Percentiles rank a stretch among this genome's conserved stretches.
phyloP scores from a whole-genome alignment of 2,113 vertebrate genomes.

The Willisornis vidua region DNA sequence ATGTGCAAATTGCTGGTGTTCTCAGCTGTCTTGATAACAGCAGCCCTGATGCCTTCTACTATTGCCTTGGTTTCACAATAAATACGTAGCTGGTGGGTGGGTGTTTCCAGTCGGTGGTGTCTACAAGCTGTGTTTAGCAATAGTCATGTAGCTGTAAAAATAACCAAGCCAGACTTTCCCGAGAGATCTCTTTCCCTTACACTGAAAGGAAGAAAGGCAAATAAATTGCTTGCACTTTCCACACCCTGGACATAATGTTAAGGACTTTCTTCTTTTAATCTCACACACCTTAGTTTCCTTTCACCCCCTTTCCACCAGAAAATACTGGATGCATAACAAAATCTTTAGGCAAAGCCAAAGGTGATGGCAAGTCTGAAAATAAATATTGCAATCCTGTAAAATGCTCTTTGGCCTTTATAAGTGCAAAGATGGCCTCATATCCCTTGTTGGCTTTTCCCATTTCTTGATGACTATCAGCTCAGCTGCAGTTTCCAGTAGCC shows the following conservation, averaged over 20 bases:
- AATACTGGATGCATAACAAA: not conserved
- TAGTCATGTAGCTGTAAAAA: not conserved
- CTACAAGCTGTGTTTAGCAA: not conserved
- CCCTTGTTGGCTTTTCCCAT: not conserved
- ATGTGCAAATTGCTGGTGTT: not conserved
- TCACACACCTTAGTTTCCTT: not conserved
- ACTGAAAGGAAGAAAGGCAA: not conserved
- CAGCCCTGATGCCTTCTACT: not conserved
- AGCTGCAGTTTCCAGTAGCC: not conserved
- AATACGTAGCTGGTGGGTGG: not conserved
- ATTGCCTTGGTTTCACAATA: conserved; percentile 60
- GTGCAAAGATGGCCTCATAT: not conserved
- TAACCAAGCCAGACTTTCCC: not conserved
- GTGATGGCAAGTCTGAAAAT: not conserved
- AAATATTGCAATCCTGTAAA: not conserved
- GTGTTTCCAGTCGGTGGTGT: not conserved
- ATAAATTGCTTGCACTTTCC: not conserved
- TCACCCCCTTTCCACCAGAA: not conserved
- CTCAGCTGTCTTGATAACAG: not conserved
- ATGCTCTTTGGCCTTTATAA: not conserved
- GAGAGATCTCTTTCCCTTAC: not conserved
- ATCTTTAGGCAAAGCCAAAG: not conserved
- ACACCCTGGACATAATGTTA: not conserved
- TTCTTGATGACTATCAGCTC: not conserved
- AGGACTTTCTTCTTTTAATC: not conserved